These are phyloP conservation scores for Ephydatia muelleri DNA, from an alignment of 37 sponge, comb jelly and placozoan species.

Conservation along the genomic window DNA sequence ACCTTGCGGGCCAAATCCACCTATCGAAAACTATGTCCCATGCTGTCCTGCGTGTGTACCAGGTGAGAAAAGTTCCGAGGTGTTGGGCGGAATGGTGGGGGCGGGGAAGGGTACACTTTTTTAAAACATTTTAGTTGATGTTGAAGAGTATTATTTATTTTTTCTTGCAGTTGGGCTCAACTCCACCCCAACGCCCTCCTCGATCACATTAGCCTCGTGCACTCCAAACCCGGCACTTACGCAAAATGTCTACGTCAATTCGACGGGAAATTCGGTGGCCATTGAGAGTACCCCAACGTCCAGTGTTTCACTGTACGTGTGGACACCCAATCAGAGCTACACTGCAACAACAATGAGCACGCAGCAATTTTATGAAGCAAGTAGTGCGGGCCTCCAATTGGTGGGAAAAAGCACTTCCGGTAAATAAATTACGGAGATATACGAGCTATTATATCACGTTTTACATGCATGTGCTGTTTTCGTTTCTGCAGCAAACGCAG, in stretches of 20 bases:
- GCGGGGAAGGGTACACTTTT: neutral
- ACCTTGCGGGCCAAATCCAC: slow-evolving; percentile 31
- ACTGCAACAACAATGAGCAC: neutral
- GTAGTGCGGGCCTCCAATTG: neutral
- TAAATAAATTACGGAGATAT: neutral
- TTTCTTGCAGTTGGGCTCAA: neutral
- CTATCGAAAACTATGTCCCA: slow-evolving; percentile 2
- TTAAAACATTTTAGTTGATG: too few relatives aligned
- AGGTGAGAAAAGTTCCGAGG: slow-evolving; percentile 17
- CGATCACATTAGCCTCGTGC: neutral
- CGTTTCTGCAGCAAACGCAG: slow-evolving; percentile 42
- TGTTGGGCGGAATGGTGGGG: too few relatives aligned
- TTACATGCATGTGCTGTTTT: neutral
- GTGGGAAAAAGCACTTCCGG: neutral
- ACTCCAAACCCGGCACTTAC: slow-evolving; percentile 27
- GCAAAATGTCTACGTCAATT: slow-evolving; percentile 27
- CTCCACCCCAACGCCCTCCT: neutral
- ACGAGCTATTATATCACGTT: neutral
- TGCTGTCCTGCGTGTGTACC: slow-evolving; percentile 55
- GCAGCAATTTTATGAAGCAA: neutral
- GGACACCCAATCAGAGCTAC: slow-evolving; percentile 4
- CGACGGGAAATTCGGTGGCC: slow-evolving; percentile 16
- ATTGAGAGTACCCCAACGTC: slow-evolving; percentile 17
- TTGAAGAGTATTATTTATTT: neutral
- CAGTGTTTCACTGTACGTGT: slow-evolving; percentile 22